Conservation (phyloP, 2,797 vertebrate genomes). For the Pipistrellus nathusii region DNA sequence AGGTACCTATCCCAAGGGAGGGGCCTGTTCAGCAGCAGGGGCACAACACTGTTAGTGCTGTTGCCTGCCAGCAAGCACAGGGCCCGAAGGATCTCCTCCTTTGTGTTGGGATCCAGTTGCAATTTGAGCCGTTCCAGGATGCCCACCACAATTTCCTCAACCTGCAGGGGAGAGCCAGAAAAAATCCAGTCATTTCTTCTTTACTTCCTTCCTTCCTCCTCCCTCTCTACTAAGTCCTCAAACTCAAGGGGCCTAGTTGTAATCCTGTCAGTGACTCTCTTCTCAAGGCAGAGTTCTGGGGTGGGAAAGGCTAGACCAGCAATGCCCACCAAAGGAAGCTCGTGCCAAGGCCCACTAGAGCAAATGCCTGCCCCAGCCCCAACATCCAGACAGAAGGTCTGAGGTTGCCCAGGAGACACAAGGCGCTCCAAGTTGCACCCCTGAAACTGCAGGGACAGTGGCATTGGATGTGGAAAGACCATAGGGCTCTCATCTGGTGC, state of each 20-base stretch:
- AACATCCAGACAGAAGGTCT: not conserved
- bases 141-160: constrained; percentile 36
- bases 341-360: not conserved
- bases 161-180: not conserved
- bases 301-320: not conserved
- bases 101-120: constrained; percentile 8
- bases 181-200: not conserved
- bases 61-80: constrained; percentile 58
- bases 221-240: not conserved
- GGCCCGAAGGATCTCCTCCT: constrained; percentile 42
- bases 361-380: not conserved
- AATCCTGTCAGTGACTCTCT: not conserved
- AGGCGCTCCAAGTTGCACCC: not conserved
- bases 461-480: not conserved
- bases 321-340: not conserved
- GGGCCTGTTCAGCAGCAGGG: constrained; percentile 31
- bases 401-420: not conserved
- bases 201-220: not conserved
- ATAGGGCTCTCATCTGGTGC: not conserved
- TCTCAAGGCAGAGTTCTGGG: not conserved
- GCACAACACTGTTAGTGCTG: constrained; percentile 8
- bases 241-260: not conserved
- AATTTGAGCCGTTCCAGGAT: constrained; percentile 11
- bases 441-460: not conserved
- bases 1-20: constrained; percentile 66